Evolutionary conservation across 2,113 vertebrate species (phyloP).

Genomic region (Acinonyx jubatus): DNA sequence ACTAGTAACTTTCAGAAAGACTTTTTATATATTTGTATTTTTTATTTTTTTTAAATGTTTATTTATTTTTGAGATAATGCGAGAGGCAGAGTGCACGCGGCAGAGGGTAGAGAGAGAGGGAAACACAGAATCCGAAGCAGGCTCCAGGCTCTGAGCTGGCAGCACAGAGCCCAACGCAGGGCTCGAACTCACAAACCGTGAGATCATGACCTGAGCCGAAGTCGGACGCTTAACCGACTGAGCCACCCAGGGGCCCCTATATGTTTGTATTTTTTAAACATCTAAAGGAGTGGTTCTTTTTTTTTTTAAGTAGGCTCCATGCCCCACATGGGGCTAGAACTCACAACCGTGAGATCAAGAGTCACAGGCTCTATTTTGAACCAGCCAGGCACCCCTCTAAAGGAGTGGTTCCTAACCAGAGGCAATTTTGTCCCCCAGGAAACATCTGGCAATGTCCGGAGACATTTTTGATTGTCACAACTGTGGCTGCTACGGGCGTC

Average conservation of each 20-base stretch:
- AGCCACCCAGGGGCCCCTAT: neutral
- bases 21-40: neutral
- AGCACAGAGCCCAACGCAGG: too few species aligned
- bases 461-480: neutral
- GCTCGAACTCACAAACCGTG: too few species aligned
- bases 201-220: too few species aligned
- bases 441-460: neutral
- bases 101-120: too few species aligned
- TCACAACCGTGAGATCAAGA: neutral
- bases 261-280: neutral
- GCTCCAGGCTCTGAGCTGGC: too few species aligned
- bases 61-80: too few species aligned
- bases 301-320: neutral
- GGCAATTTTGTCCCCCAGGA: neutral
- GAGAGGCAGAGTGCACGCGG: too few species aligned
- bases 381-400: neutral
- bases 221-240: too few species aligned
- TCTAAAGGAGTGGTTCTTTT: neutral
- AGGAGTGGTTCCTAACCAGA: neutral
- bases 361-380: neutral
- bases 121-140: too few species aligned
- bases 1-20: neutral
- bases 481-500: neutral
- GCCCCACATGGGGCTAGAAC: neutral
- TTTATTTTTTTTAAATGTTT: neutral